A percentile compares a stretch with the other conserved stretches of the same genome.
Evolutionary conservation across 2,797 vertebrate species (phyloP).

Genomic region (Gymnothorax reevesii): DNA sequence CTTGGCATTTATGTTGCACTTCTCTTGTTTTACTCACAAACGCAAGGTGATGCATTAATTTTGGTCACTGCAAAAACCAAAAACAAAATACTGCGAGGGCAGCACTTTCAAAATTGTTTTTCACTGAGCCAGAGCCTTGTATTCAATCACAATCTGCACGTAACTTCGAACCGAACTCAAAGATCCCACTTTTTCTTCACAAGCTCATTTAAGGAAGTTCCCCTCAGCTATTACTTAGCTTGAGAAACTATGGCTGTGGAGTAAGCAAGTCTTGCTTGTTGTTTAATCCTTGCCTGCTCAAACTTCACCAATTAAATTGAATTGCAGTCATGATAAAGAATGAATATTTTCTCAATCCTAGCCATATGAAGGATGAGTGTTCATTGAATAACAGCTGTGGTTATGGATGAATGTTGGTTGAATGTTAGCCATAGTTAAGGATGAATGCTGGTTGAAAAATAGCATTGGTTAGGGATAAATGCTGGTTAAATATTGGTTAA

Average conservation of each 20-base stretch:
- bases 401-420: no score
- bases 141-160: neutral
- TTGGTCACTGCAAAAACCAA: no score
- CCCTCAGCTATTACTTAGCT: neutral
- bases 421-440: no score
- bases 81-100: no score
- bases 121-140: neutral
- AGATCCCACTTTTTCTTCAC: neutral
- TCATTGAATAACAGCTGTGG: no score
- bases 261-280: neutral
- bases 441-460: no score
- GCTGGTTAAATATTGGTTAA: neutral
- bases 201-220: neutral
- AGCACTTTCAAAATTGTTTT: neutral
- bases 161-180: neutral
- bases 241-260: neutral
- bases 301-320: neutral
- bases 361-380: no score
- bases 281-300: neutral
- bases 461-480: no score
- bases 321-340: no score
- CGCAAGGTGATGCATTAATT: no score
- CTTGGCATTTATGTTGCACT: neutral
- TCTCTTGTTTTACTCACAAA: neutral
- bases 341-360: no score